Evolutionary conservation across 2,113 vertebrate species (phyloP).

Genomic region (Pimephales promelas): DNA sequence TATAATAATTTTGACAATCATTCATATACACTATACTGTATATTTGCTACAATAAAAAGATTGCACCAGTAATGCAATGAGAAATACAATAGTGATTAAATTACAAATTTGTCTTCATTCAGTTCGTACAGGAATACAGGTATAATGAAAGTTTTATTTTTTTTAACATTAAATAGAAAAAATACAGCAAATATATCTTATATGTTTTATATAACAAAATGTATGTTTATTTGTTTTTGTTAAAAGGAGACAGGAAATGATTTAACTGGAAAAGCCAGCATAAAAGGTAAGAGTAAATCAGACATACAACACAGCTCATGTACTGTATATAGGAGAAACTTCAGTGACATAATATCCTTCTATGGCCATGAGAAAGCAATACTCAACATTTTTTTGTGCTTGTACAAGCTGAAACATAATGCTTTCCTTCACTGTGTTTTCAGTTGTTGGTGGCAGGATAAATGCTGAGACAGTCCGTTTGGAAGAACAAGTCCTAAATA

Average conservation of each 20-base stretch:
- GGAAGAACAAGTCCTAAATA: background rate
- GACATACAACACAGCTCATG: background rate
- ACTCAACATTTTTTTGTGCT: background rate
- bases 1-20: no score
- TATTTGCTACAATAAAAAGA: no score
- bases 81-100: background rate
- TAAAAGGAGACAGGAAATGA: background rate
- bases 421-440: background rate
- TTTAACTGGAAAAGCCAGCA: background rate
- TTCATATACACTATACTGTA: no score
- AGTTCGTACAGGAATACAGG: background rate
- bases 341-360: background rate
- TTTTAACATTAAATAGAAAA: background rate
- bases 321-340: background rate
- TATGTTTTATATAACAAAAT: background rate
- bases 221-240: background rate
- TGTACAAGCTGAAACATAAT: background rate
- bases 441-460: background rate
- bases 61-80: no score
- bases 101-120: background rate
- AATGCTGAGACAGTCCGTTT: background rate
- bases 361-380: background rate
- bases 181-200: background rate
- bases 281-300: background rate
- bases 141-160: background rate